Conservation (phyloP, 2,888 invertebrate species). For the Brachypterus glaber region DNA sequence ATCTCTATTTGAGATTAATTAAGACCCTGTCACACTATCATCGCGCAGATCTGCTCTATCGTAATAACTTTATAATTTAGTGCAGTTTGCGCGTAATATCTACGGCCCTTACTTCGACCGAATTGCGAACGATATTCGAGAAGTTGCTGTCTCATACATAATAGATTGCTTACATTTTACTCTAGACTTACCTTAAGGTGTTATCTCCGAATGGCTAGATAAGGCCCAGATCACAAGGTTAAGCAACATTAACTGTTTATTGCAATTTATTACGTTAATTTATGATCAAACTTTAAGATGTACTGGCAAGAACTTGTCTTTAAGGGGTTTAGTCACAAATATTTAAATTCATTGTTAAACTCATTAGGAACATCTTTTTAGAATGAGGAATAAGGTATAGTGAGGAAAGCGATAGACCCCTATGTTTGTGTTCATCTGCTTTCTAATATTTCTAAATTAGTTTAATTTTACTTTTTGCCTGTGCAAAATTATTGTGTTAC, state of each 20-base stretch:
- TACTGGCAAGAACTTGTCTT: constrained; percentile 16
- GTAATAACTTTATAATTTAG: constrained; percentile 47
- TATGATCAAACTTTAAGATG: constrained; percentile 27
- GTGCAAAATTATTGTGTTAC: no score
- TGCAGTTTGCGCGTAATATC: constrained; percentile 35
- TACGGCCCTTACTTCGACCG: constrained; percentile 30
- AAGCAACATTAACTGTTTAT: constrained; percentile 43
- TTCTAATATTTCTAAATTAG: no score
- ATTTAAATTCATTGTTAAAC: no score
- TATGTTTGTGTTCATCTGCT: no score
- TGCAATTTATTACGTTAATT: constrained; percentile 33
- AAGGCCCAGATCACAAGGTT: constrained; percentile 39
- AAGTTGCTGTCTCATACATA: constrained; percentile 34
- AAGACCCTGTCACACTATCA: constrained; percentile 45
- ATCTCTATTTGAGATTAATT: constrained; percentile 31
- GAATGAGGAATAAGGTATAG: no score
- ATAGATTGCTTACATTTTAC: constrained; percentile 39
- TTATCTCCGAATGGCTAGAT: constrained; percentile 37
- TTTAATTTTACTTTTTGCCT: no score
- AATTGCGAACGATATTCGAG: constrained; percentile 33
- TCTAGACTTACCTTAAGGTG: constrained; percentile 34
- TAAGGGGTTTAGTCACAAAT: no score
- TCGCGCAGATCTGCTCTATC: constrained; percentile 42
- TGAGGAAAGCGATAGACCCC: no score
- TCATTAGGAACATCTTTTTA: no score